phyloP scores from a whole-genome alignment of 2,113 vertebrate species.

The Procapra przewalskii region DNA sequence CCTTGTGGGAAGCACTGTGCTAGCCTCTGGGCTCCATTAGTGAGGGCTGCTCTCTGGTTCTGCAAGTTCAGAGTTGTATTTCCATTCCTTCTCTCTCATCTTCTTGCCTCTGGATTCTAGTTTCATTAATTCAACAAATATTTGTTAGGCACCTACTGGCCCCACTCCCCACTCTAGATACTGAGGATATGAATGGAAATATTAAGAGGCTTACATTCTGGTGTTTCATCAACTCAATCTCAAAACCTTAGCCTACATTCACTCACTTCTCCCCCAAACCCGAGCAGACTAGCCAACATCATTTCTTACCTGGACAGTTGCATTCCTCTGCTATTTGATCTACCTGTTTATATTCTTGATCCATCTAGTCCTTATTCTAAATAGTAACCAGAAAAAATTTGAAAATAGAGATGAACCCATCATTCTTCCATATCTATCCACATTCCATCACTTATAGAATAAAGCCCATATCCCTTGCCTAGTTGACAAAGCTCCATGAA shows the following conservation, averaged over 20 bases:
- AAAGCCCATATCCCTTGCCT: neutral
- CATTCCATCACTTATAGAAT: neutral
- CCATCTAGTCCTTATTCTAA: neutral
- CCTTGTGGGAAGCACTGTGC: neutral
- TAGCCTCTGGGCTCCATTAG: neutral
- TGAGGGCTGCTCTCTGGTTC: neutral
- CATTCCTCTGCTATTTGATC: neutral
- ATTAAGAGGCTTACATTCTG: neutral
- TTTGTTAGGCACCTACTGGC: neutral
- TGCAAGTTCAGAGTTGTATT: neutral
- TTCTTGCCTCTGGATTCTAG: neutral
- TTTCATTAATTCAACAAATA: neutral
- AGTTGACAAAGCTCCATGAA: neutral
- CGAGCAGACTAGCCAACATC: neutral
- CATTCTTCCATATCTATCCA: neutral
- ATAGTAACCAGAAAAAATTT: neutral
- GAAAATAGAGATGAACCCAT: neutral
- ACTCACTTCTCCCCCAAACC: neutral
- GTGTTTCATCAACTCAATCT: neutral
- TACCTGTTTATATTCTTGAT: neutral
- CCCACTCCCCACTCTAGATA: neutral
- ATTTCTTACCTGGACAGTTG: neutral
- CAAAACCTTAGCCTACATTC: neutral
- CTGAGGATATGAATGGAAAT: neutral
- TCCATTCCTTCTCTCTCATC: neutral